Base-by-base conservation (phyloP, 1,140 invertebrate genomes). In the Magallana angulata region DNA sequence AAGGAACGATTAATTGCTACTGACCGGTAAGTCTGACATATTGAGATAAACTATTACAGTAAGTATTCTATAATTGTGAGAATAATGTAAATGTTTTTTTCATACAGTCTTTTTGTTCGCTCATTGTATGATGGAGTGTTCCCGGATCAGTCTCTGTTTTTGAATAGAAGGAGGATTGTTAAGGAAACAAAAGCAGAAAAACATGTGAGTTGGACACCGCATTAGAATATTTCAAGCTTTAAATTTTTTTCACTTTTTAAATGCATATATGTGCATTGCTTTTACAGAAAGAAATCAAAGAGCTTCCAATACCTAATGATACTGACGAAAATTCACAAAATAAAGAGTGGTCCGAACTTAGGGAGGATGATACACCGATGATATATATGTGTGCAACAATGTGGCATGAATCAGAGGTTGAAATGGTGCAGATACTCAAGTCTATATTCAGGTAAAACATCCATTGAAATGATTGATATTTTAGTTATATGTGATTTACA, bases 1-100 rank as follows among this genome's bases (percentile, higher is more conserved):
- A 98, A 98, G 91, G 98, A 99, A 95, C 97, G 99, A 96, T 96
- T 99, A 87, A 98, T 98, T 0, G 97, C 98, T 6, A 99, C 98
- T 0, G 98, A 99, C 93, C 98, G 99, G 95, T 95, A 92, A 71
- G 48, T n/a, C 9, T 18, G 3, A 57, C 24, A 57, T 6, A 16
- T 14, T 48, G 36, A 48, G 36, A 4, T 48, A 48, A 48, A 4
- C 36, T 48, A 4, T 48, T 48, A 48, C 36, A 48, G 5, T 2
- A 48, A 2, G 36, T 48, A 4, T 48, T 48, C 2, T 48, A 48
- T 3, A 48, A 48, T 4, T 48, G 36, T 48, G 2, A 48, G 36
- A 48, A 48, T 48, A 48, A 48, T 48, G 36, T 48, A 48, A 2
- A 30, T 71, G 1, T 3, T 76, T 30, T 18, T 16, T 57, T 57